phyloP scores from a whole-genome alignment of 2,113 vertebrate species.

The Elephas maximus region DNA sequence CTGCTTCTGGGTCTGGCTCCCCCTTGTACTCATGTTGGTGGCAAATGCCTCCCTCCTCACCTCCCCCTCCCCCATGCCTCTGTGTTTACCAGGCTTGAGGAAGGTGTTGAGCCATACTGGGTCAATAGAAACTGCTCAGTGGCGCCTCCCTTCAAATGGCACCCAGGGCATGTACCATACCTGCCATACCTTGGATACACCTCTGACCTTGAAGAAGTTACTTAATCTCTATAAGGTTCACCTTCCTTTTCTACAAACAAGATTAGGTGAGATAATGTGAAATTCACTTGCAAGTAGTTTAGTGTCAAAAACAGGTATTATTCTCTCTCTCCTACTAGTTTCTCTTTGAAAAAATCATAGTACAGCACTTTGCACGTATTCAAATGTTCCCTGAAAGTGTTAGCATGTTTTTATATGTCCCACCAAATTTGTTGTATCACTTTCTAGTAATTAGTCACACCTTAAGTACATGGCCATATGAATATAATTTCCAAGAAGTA shows the following conservation, averaged over 20 bases:
- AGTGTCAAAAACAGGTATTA: neutral
- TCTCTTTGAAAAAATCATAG: neutral
- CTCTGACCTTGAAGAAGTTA: neutral
- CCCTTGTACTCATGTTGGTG: no score
- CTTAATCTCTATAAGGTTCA: neutral
- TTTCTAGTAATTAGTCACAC: neutral
- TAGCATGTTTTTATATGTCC: neutral
- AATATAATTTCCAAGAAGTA: neutral
- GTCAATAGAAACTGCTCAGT: no score
- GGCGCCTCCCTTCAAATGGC: no score
- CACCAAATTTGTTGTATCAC: constrained; percentile 6
- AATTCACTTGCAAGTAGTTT: constrained; percentile 33
- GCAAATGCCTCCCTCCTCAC: no score
- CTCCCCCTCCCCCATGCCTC: no score
- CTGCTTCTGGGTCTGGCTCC: no score
- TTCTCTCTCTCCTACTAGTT: neutral
- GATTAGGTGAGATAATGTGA: constrained; percentile 22
- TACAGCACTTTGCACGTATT: neutral
- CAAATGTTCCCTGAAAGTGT: constrained; percentile 9
- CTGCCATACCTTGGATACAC: no score
- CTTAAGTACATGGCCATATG: neutral
- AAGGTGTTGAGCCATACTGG: no score
- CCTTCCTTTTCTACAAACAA: neutral
- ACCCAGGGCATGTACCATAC: no score
- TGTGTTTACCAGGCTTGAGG: no score